A percentile compares a stretch with the other conserved stretches of the same genome.
phyloP scores from a whole-genome alignment of 2,888 invertebrate genomes.

The Boloria euphrosyne region DNA sequence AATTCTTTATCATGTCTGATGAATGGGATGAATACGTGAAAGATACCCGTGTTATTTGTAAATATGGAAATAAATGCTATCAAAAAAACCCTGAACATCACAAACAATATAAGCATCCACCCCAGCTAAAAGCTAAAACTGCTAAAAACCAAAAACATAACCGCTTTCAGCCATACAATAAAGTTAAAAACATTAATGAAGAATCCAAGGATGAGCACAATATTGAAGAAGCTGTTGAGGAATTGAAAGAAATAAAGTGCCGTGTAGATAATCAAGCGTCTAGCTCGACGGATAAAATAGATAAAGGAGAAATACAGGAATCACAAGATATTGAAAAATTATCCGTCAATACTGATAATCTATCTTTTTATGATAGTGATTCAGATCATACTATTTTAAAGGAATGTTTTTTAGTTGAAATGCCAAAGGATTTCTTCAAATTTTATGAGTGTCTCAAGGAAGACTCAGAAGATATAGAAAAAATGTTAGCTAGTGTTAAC shows the following conservation, averaged over 20 bases:
- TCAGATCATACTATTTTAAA: slow-evolving; percentile 83
- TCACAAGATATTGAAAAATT: slow-evolving; percentile 11
- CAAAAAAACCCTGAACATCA: slow-evolving; percentile 90
- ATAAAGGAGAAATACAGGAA: neutral
- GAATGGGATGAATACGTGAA: slow-evolving; percentile 62
- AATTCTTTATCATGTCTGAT: slow-evolving; percentile 57
- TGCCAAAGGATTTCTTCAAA: slow-evolving; percentile 94
- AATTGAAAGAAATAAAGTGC: slow-evolving; percentile 11
- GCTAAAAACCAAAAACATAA: slow-evolving; percentile 42
- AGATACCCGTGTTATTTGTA: slow-evolving; percentile 84
- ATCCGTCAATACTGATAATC: slow-evolving; percentile 42
- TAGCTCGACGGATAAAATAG: slow-evolving; percentile 1
- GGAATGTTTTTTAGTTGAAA: slow-evolving; percentile 89
- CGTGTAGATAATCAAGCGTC: slow-evolving; percentile 15
- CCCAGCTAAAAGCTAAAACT: slow-evolving; percentile 53
- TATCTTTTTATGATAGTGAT: slow-evolving; percentile 68
- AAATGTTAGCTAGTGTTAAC: slow-evolving; percentile 85
- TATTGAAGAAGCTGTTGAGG: slow-evolving; percentile 2
- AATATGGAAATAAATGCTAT: slow-evolving; percentile 90
- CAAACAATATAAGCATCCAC: slow-evolving; percentile 89
- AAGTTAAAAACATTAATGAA: slow-evolving; percentile 34
- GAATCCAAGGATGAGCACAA: slow-evolving; percentile 1
- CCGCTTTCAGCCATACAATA: slow-evolving; percentile 54
- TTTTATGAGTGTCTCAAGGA: slow-evolving; percentile 90
- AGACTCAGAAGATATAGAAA: slow-evolving; percentile 76